Conservation (phyloP, 2,888 invertebrate species). For the Merodon equestris region DNA sequence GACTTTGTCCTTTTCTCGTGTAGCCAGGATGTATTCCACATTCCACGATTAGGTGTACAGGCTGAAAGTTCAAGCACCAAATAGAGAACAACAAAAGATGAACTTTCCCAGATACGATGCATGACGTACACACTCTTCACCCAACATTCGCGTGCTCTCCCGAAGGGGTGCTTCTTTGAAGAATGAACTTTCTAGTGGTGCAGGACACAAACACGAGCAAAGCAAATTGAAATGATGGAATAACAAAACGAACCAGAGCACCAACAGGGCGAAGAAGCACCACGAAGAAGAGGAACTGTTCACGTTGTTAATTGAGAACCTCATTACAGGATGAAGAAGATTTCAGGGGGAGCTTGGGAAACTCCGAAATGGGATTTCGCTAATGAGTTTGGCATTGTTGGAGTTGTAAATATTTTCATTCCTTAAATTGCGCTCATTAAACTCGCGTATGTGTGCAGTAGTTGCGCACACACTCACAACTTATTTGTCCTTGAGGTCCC, state of each 20-base stretch:
- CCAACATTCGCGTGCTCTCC: no score
- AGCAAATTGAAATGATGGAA: no score
- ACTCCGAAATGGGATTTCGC: slow-evolving; percentile 59
- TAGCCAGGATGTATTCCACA: slow-evolving; percentile 24
- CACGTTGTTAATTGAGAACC: slow-evolving; percentile 60
- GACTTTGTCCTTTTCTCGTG: slow-evolving; percentile 39
- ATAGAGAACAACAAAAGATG: no score
- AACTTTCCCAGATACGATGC: no score
- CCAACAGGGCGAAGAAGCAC: background rate
- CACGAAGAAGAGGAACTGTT: background rate
- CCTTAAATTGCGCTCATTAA: slow-evolving; percentile 61
- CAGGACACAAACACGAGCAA: no score
- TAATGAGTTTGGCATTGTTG: slow-evolving; percentile 68
- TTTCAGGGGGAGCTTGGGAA: background rate
- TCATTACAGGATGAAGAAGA: slow-evolving; percentile 35
- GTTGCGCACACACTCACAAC: no score
- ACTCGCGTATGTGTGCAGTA: slow-evolving; percentile 1
- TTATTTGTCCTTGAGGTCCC: slow-evolving; percentile 47
- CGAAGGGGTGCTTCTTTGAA: slow-evolving; percentile 12
- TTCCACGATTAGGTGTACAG: slow-evolving; percentile 19
- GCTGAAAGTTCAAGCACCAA: slow-evolving; percentile 44
- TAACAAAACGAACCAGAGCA: background rate
- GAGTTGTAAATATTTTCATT: slow-evolving; percentile 59
- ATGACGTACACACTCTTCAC: no score
- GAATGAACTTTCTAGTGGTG: slow-evolving; percentile 16